These are phyloP conservation scores for Drosophila santomea DNA, from an alignment of 1,140 invertebrate genomes.

Conservation along the genomic window DNA sequence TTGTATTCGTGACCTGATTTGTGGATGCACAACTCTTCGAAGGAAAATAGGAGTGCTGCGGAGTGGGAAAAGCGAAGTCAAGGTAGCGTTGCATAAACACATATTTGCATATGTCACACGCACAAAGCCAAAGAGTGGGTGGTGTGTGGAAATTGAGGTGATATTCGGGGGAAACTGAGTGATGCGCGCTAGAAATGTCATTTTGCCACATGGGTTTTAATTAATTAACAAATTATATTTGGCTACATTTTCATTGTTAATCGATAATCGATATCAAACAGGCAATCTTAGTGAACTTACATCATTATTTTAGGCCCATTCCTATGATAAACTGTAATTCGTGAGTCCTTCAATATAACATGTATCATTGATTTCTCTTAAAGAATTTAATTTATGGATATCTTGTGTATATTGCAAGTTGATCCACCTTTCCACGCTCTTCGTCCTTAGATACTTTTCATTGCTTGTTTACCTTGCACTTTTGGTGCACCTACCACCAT, in stretches of 20 bases:
- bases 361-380: neutral
- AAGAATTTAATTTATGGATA: neutral
- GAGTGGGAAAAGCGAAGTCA: constrained; percentile 8
- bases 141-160: neutral
- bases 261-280: too few relatives aligned
- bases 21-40: constrained; percentile 22
- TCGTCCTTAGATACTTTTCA: neutral
- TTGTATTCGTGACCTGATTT: constrained; percentile 2
- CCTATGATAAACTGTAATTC: too few relatives aligned
- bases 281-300: too few relatives aligned
- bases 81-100: constrained; percentile 52
- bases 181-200: constrained; percentile 28
- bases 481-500: constrained; percentile 24
- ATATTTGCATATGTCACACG: constrained; percentile 65
- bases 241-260: too few relatives aligned
- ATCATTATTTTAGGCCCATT: too few relatives aligned
- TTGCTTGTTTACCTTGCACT: constrained; percentile 39
- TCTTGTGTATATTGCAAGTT: neutral
- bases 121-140: constrained; percentile 45
- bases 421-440: neutral
- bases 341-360: too few relatives aligned
- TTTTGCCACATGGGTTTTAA: constrained; percentile 27
- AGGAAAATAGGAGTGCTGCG: constrained; percentile 2
- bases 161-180: constrained; percentile 17
- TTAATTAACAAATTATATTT: constrained; percentile 46